phyloP scores from a whole-genome alignment of 2,888 invertebrate genomes.

The Malachius bipustulatus region DNA sequence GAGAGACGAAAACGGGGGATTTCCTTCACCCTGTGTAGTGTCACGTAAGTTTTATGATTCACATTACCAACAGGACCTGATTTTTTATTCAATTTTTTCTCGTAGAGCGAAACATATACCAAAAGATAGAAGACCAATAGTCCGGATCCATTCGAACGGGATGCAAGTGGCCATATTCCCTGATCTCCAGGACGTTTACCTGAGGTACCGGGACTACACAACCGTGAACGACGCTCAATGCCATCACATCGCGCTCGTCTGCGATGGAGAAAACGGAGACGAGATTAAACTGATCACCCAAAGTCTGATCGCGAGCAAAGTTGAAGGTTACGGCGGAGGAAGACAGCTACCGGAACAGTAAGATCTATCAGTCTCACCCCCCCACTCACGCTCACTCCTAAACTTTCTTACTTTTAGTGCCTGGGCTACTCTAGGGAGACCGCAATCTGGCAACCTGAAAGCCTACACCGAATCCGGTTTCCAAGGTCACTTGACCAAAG shows the following conservation, averaged over 20 bases:
- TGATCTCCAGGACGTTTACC: conserved; percentile 77
- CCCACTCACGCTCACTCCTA: too few species aligned
- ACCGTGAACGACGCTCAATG: conserved; percentile 93
- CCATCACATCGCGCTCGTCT: conserved; percentile 92
- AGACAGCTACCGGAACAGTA: conserved; percentile 72
- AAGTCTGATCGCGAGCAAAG: conserved; percentile 85
- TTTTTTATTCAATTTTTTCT: conserved; percentile 14
- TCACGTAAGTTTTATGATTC: conserved; percentile 47
- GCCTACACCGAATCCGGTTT: conserved; percentile 83
- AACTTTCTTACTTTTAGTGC: conserved; percentile 53
- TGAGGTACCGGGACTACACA: conserved; percentile 83
- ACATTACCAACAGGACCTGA: neutral
- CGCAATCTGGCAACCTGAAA: conserved; percentile 68
- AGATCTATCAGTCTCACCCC: too few species aligned
- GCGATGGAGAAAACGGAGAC: conserved; percentile 80
- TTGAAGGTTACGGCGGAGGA: conserved; percentile 79
- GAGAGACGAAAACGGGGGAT: conserved; percentile 85
- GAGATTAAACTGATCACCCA: conserved; percentile 87
- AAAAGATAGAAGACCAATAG: conserved; percentile 62
- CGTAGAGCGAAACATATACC: conserved; percentile 67
- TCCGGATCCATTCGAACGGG: conserved; percentile 86
- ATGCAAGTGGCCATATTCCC: conserved; percentile 83
- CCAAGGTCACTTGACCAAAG: conserved; percentile 88
- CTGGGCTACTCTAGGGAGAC: conserved; percentile 87
- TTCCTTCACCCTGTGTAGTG: conserved; percentile 86